phyloP scores from a whole-genome alignment of 1,140 invertebrate genomes.

The Holcopasites calliopsidis region DNA sequence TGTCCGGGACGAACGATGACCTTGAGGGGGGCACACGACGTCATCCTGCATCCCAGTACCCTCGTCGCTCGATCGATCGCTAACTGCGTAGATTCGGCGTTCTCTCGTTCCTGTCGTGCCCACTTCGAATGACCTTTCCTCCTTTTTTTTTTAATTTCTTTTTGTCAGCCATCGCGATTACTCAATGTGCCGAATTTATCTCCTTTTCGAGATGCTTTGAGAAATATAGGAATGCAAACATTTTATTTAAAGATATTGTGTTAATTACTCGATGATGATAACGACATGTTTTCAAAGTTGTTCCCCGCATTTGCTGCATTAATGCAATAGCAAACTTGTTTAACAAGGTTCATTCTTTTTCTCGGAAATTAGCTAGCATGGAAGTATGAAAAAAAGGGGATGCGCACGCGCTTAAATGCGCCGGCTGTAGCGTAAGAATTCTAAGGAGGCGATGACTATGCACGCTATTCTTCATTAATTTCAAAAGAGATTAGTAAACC shows the following conservation, averaged over 20 bases:
- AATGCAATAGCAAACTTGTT: slow-evolving; percentile 5
- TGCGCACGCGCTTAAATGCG: not conserved
- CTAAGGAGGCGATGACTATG: slow-evolving; percentile 32
- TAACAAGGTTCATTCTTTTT: slow-evolving; percentile 23
- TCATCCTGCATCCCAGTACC: slow-evolving; percentile 52
- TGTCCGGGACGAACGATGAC: slow-evolving; percentile 40
- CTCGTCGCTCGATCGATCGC: slow-evolving; percentile 23
- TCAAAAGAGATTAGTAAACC: not conserved
- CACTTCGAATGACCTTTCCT: not conserved
- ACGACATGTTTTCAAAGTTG: slow-evolving; percentile 1
- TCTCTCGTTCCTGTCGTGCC: too few relatives aligned
- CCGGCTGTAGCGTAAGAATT: slow-evolving; percentile 3
- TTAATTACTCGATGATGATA: slow-evolving; percentile 9
- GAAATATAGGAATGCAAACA: too few relatives aligned
- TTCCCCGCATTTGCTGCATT: not conserved
- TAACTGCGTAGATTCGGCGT: slow-evolving; percentile 21
- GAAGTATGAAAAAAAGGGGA: not conserved
- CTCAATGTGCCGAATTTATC: too few relatives aligned
- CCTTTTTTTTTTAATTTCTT: not conserved
- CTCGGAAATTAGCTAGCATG: not conserved
- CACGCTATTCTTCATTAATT: not conserved
- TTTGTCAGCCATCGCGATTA: too few relatives aligned
- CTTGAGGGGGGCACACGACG: slow-evolving; percentile 52
- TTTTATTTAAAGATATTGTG: not conserved
- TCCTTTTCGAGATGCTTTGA: too few relatives aligned